Evolutionary conservation across 2,797 vertebrate genomes (phyloP).

Genomic region (Psittacula echo): DNA sequence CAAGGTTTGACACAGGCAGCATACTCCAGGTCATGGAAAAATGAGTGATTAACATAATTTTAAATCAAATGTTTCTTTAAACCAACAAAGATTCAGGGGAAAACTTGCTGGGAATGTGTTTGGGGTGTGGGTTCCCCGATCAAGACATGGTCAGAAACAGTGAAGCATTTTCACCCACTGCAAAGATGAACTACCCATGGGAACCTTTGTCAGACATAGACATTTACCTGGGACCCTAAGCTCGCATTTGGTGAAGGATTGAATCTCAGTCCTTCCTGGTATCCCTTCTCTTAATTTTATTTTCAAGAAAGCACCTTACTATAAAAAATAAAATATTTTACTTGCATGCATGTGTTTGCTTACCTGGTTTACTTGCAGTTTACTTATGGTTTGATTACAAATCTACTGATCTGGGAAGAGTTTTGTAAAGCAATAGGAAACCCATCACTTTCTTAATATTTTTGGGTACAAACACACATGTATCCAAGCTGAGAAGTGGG

Average conservation of each 20-base stretch:
- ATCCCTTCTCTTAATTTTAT: not conserved
- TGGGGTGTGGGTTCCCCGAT: not conserved
- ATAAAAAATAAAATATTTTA: not conserved
- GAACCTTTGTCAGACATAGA: not conserved
- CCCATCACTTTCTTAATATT: not conserved
- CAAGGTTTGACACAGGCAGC: not conserved
- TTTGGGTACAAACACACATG: not conserved
- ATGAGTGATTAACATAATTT: fast-evolving
- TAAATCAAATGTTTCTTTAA: not conserved
- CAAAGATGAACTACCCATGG: not conserved
- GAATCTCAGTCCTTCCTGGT: not conserved
- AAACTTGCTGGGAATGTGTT: not conserved
- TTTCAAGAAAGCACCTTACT: not conserved
- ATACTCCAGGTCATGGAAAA: not conserved
- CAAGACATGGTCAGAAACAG: not conserved
- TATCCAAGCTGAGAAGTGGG: not conserved
- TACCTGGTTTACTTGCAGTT: not conserved
- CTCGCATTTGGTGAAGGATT: not conserved
- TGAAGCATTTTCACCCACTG: not conserved
- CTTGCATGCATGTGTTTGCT: not conserved
- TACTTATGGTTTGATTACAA: not conserved
- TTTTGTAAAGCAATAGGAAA: not conserved
- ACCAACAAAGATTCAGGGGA: not conserved
- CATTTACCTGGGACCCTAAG: not conserved
- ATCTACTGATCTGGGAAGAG: not conserved